These are phyloP conservation scores for Actinemys pallida DNA, from an alignment of 2,113 vertebrate species.

Conservation along the genomic window DNA sequence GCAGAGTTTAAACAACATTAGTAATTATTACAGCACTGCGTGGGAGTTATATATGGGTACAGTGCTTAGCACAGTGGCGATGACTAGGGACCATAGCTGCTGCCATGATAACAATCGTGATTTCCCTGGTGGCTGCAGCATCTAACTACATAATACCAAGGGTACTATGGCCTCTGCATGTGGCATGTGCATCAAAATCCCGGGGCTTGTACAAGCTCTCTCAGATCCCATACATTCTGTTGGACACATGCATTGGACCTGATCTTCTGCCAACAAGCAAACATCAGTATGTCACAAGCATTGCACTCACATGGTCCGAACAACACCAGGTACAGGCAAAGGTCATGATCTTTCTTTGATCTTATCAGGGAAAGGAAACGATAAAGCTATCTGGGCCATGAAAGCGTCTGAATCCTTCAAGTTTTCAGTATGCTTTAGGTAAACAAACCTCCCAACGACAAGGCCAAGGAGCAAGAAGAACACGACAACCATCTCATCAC, in stretches of 20 bases:
- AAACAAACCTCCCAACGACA: conserved; percentile 14
- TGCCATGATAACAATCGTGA: too few relatives aligned
- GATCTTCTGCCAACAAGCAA: not conserved
- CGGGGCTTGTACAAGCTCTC: not conserved
- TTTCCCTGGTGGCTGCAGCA: not conserved
- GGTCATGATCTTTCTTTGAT: conserved; percentile 47
- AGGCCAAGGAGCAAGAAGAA: not conserved
- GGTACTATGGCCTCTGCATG: not conserved
- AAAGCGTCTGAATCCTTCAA: not conserved
- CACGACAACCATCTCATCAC: conserved; percentile 61
- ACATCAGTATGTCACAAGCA: not conserved
- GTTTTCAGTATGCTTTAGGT: not conserved
- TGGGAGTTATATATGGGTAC: not conserved
- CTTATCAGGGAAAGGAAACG: not conserved
- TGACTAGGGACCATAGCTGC: too few relatives aligned
- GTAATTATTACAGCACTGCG: not conserved
- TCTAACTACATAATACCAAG: not conserved
- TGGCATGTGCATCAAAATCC: not conserved
- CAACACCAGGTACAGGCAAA: conserved; percentile 30
- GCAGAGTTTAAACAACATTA: not conserved
- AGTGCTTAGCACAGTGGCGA: too few relatives aligned
- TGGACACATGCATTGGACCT: not conserved
- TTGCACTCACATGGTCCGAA: not conserved
- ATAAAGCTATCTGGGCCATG: not conserved
- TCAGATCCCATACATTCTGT: not conserved